Evolutionary conservation across 2,888 invertebrate species (phyloP), one percentile per base, ranked within the genome.

Genomic region (Patella caerulea): DNA sequence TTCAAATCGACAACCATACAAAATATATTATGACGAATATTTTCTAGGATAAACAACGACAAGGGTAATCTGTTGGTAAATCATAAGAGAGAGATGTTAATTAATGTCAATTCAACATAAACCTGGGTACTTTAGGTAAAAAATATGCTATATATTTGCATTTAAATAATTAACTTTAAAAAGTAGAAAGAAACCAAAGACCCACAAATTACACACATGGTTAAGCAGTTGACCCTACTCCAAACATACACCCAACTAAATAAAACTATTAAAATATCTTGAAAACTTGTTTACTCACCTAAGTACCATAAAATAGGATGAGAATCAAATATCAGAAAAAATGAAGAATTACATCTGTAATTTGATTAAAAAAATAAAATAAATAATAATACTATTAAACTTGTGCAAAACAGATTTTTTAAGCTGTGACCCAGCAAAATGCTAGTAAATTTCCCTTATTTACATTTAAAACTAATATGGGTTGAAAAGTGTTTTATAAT

Each of bases 301-400:
- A 80, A 73, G 74, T 84, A 86, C 84, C 86, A 86, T 1, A 87
- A 52, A 14, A 85, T 14, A 19, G 83, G 81, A 74, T 84, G 81
- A 53, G 83, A 54, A 9, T 84, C 80, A 29, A 85, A 79, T 34
- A 69, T 9, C 12, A 65, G 19, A 65, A 19, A 65, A 12, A 65
- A 65, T 24, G 65, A 24, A 19, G 24, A 65, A 24, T 65, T 65
- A 14, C 4, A 24, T 24, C 65, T 65, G 14, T 24, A 65, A 65
- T 19, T 19, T 24, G n/a, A 65, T 19, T 24, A 19, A 7, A 65
- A 65, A 19, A 19, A 65, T 19, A 65, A 17, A n/a, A 56, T 1
- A 3, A 56, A 15, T 17, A 56, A 15, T 15, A 2, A 12, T 55
- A 56, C 5, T 15, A 56, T 17, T 56, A 17, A 56, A 56, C n/a